phyloP scores from a whole-genome alignment of 2,797 vertebrate species.

The Nannoperca australis region DNA sequence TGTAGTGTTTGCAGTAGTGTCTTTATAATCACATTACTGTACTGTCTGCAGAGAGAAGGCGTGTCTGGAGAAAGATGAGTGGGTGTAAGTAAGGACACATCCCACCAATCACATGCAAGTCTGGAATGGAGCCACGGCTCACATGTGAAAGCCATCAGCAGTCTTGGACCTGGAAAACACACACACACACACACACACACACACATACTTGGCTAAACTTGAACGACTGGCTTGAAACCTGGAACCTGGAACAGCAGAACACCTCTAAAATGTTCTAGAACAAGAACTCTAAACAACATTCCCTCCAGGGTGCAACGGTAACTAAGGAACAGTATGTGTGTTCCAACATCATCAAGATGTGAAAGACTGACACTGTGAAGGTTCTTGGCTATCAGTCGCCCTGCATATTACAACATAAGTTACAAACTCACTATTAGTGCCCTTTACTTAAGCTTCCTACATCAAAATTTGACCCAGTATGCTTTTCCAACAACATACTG shows the following conservation, averaged over 20 bases:
- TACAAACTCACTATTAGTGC: not conserved
- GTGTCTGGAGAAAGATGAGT: constrained; percentile 20
- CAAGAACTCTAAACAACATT: constrained; percentile 32
- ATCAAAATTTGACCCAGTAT: not conserved
- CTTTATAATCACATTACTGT: constrained; percentile 19
- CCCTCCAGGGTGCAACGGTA: constrained; percentile 27
- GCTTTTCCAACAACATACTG: not conserved
- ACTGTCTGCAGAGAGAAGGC: not conserved
- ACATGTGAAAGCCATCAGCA: constrained; percentile 80
- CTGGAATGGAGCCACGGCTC: constrained; percentile 60
- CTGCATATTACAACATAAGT: not conserved
- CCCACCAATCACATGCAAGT: constrained; percentile 64
- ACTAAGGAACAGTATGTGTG: not conserved
- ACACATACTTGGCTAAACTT: constrained; percentile 53
- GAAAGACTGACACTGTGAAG: not conserved
- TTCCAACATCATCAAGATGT: constrained; percentile 11
- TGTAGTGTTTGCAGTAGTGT: not conserved
- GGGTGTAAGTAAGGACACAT: constrained; percentile 61
- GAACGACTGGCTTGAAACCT: constrained; percentile 53
- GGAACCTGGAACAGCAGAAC: constrained; percentile 52
- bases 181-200: constrained; percentile 34
- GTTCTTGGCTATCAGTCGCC: not conserved
- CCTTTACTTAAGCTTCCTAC: not conserved
- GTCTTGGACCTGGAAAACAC: constrained; percentile 47
- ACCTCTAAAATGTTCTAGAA: constrained; percentile 51